phyloP scores from a whole-genome alignment of 2,113 vertebrate genomes.

The Quiscalus mexicanus region DNA sequence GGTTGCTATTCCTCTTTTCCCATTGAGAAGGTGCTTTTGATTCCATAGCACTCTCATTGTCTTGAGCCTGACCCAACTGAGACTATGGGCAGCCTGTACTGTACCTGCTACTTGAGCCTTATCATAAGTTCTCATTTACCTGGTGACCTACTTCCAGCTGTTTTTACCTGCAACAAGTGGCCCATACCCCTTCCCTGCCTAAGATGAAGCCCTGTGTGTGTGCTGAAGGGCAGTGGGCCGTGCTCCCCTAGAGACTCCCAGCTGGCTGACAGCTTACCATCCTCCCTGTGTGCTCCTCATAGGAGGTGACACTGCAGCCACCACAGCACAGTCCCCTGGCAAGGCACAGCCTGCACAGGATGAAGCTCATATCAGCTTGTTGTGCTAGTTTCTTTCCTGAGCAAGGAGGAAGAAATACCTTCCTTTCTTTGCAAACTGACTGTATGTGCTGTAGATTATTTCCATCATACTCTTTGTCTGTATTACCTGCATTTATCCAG shows the following conservation, averaged over 20 bases:
- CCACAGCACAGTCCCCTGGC: neutral
- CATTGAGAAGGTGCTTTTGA: neutral
- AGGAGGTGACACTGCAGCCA: neutral
- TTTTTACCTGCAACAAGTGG: neutral
- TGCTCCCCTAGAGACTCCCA: neutral
- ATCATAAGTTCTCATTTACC: neutral
- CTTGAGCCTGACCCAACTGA: neutral
- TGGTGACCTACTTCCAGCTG: neutral
- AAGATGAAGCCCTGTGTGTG: neutral
- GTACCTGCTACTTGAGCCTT: neutral
- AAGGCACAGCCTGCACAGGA: neutral
- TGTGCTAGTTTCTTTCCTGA: neutral
- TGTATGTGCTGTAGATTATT: neutral
- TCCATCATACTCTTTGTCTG: constrained; percentile 18
- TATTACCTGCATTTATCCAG: constrained; percentile 50
- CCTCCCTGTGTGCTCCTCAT: neutral
- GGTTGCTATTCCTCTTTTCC: neutral
- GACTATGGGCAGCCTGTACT: neutral
- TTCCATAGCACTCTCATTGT: neutral
- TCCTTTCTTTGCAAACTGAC: neutral
- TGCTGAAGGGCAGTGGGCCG: rapidly evolving
- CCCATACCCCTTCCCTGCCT: rapidly evolving
- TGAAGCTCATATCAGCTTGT: neutral
- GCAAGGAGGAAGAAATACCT: neutral
- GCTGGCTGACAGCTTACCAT: neutral